A percentile compares a stretch with the other conserved stretches of the same genome.
phyloP scores from a whole-genome alignment of 1,140 invertebrate species.

The Euwallacea similis region DNA sequence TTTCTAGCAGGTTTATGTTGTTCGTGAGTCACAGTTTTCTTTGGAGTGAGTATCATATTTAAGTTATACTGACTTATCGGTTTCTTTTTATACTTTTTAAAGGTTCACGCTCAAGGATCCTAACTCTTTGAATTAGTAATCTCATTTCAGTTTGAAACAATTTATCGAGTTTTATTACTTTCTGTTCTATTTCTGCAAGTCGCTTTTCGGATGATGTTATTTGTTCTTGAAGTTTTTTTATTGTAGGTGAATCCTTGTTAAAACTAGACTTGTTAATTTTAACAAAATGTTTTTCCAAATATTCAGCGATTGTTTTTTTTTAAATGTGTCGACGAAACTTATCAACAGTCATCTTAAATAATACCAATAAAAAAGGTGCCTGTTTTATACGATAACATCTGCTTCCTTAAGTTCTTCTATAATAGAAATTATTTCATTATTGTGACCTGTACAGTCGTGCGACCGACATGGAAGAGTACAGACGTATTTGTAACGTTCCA shows the following conservation, averaged over 20 bases:
- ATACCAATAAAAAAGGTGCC: background rate
- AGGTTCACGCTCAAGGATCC: conserved; percentile 26
- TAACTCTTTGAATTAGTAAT: conserved; percentile 6
- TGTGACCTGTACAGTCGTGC: no score
- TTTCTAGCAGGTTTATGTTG: background rate
- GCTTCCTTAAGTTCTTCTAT: conserved; percentile 47
- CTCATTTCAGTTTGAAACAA: background rate
- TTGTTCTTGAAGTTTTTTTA: background rate
- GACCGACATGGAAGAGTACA: no score
- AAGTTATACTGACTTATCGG: conserved; percentile 37
- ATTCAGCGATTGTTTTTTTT: background rate
- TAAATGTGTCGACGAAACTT: conserved; percentile 33
- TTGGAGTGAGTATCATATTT: conserved; percentile 47
- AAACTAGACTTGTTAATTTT: no score
- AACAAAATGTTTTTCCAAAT: conserved; percentile 2
- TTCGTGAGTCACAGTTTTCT: background rate
- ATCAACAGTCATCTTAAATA: conserved; percentile 41
- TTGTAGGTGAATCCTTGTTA: no score
- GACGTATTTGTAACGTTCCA: no score
- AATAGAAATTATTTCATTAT: conserved; percentile 54
- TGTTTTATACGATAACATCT: conserved; percentile 18
- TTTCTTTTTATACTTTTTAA: conserved; percentile 11
- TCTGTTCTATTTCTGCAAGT: background rate
- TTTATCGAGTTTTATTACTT: conserved; percentile 5
- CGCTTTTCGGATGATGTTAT: background rate